Base-by-base conservation (phyloP, 2,797 vertebrate genomes). In the Spatula versicolor region DNA sequence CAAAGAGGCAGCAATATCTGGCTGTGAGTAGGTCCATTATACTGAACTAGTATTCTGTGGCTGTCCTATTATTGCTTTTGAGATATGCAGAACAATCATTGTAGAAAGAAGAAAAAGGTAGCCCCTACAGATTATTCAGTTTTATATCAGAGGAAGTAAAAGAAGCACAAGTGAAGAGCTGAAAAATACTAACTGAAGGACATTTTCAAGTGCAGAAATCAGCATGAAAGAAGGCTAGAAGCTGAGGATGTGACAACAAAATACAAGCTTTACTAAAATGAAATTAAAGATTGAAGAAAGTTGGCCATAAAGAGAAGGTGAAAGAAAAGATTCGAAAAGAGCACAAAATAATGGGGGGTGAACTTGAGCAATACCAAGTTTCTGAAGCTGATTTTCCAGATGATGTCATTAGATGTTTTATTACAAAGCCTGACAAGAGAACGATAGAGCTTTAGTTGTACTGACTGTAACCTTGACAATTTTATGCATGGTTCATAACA, bases 401-500 rank as follows among this genome's bases (percentile, higher is more conserved):
- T 79, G 28, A 60, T 2, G 3, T 78, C 83, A 66, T 7, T 46
- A 59, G 56, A 68, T 68, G 19, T 89, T 94, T 93, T 76, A 43
- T 92, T 83, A 77, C 56, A 88, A 69, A 88, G 9, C 30, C 33
- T 1, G 5, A 45, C 60, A 86, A 45, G 31, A 92, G 19, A 76
- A 43, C 35, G 54, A 66, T 50, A 85, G 64, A 87, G 26, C 17
- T 81, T 82, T 69, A 73, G 91, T 85, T 92, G 62, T 59, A 69
- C 35, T 84, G 74, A 74, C 64, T 58, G 33, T 93, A 95, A 96
- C 96, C 89, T 94, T 96, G 93, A 86, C 83, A 90, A 95, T 94
- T 96, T 96, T 87, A 83, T 93, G 83, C 93, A 41, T 92, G 60
- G 89, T 87, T 95, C 90, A 76, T 91, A 97, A 95, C 94, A 96